A percentile compares a stretch with the other conserved stretches of the same genome.
phyloP scores from a whole-genome alignment of 1,140 invertebrate genomes.

The Drosophila mauritiana region DNA sequence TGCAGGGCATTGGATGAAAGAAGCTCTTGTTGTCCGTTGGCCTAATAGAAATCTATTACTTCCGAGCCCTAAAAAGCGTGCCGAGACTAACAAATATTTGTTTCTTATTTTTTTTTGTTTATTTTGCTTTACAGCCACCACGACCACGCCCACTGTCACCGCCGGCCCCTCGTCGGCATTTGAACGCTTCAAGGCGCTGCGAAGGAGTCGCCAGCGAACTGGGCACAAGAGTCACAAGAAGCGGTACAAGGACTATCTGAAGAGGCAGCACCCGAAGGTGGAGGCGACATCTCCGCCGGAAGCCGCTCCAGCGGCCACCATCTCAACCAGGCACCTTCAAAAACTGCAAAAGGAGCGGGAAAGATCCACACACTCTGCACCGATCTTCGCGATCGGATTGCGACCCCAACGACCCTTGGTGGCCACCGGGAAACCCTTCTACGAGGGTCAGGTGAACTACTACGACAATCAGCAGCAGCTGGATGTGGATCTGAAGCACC shows the following conservation, averaged over 20 bases:
- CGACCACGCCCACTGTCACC: slow-evolving; percentile 7
- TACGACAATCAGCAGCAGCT: slow-evolving; percentile 47
- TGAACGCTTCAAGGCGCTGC: slow-evolving; percentile 69
- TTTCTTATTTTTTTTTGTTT: neutral
- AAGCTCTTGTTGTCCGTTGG: slow-evolving; percentile 48
- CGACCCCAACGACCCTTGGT: slow-evolving; percentile 24
- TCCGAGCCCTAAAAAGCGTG: slow-evolving; percentile 63
- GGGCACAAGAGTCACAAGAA: slow-evolving; percentile 82
- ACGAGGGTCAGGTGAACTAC: slow-evolving; percentile 78
- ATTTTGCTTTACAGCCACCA: slow-evolving; percentile 27
- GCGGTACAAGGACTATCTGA: slow-evolving; percentile 76
- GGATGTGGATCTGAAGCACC: slow-evolving; percentile 42
- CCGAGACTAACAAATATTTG: slow-evolving; percentile 50
- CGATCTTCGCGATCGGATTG: slow-evolving; percentile 57
- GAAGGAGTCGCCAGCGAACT: slow-evolving; percentile 61
- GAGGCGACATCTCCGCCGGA: slow-evolving; percentile 1
- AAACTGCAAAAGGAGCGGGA: slow-evolving; percentile 47
- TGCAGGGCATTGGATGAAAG: slow-evolving; percentile 9
- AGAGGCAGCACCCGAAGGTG: slow-evolving; percentile 19
- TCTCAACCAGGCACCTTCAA: slow-evolving; percentile 26
- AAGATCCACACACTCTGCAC: slow-evolving; percentile 38
- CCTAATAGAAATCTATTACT: slow-evolving; percentile 77
- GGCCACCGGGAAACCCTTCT: slow-evolving; percentile 57
- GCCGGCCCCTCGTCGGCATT: slow-evolving; percentile 54
- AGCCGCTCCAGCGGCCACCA: neutral